Conservation (phyloP, 2,113 vertebrate genomes). For the Lanius ludovicianus region DNA sequence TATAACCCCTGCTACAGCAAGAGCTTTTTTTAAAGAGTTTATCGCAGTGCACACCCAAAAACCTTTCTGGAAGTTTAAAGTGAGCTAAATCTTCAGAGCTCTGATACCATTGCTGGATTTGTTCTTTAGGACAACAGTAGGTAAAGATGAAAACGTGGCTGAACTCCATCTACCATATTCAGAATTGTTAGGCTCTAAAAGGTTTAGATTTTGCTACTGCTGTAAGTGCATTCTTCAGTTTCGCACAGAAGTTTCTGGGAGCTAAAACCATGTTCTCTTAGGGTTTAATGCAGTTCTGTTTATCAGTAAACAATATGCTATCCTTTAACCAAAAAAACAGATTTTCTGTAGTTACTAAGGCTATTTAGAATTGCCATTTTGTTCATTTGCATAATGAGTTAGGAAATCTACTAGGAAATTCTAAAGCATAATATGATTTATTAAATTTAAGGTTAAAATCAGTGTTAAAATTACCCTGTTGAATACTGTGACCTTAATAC, state of each 20-base stretch:
- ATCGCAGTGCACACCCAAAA: not conserved
- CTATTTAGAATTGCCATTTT: not conserved
- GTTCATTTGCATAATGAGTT: not conserved
- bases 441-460: not conserved
- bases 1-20: not conserved
- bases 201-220: not conserved
- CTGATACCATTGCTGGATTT: not conserved
- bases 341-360: not conserved
- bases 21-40: not conserved
- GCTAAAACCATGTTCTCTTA: not conserved
- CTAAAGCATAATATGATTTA: not conserved
- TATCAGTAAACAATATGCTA: not conserved
- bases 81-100: not conserved
- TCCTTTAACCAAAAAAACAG: not conserved
- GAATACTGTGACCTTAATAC: not conserved
- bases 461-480: not conserved
- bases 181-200: not conserved
- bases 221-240: not conserved
- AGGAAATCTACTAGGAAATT: not conserved
- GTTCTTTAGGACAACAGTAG: not conserved
- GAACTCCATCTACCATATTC: not conserved
- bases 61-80: not conserved
- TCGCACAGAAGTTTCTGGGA: not conserved
- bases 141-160: not conserved
- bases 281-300: not conserved